Evolutionary conservation across 2,888 invertebrate genomes (phyloP).

Genomic region (Mythimna lalbum): DNA sequence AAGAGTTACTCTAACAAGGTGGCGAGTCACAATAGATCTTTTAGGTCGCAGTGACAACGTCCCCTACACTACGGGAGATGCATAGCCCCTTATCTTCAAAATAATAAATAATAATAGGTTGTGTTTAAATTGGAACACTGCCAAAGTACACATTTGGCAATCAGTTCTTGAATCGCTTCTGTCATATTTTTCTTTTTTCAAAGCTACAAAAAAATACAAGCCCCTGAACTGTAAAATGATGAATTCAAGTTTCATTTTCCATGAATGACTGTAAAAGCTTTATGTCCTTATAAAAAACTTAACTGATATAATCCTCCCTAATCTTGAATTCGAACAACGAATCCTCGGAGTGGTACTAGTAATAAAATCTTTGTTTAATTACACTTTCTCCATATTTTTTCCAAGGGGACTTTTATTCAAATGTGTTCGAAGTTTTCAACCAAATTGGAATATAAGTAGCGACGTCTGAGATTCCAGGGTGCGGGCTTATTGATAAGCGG

Average conservation of each 20-base stretch:
- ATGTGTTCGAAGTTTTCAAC: slow-evolving; percentile 61
- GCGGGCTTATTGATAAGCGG: slow-evolving; percentile 8
- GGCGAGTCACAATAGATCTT: too few species aligned
- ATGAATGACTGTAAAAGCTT: not conserved
- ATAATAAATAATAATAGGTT: too few species aligned
- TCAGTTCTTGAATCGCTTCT: not conserved
- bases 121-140: not conserved
- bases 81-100: too few species aligned
- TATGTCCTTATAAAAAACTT: slow-evolving; percentile 13
- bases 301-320: slow-evolving; percentile 15
- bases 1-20: too few species aligned
- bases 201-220: not conserved
- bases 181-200: not conserved
- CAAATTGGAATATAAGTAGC: slow-evolving; percentile 59
- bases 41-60: too few species aligned
- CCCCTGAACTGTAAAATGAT: not conserved
- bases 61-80: too few species aligned
- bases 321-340: slow-evolving; percentile 37
- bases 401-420: slow-evolving; percentile 64
- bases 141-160: not conserved
- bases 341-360: slow-evolving; percentile 18
- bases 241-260: not conserved
- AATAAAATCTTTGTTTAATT: slow-evolving; percentile 60
- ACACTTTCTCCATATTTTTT: slow-evolving; percentile 47
- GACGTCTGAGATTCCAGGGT: slow-evolving; percentile 47